Base-by-base conservation (phyloP, 2,113 vertebrate species). In the Rhegmatorhina hoffmannsi region DNA sequence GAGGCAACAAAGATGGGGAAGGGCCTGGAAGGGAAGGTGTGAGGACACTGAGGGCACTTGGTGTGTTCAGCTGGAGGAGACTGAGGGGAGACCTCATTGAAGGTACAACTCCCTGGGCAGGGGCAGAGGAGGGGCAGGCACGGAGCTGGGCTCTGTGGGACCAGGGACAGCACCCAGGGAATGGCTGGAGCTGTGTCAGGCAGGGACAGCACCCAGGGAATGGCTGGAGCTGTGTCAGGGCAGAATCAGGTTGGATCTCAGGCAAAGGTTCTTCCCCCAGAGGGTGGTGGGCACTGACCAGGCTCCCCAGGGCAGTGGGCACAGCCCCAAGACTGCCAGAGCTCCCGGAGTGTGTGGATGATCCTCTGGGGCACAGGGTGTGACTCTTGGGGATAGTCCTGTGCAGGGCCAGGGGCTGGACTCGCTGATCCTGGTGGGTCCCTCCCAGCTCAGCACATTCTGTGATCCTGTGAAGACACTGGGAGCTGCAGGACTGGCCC, bases 401-500 rank as follows among this genome's bases (percentile, higher is more conserved):
- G 59, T 28, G 59, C 25, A 38, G 36, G 36, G 36, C 11, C 7
- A 2, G 3, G 36, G 17, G 26, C 20, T 40, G 60, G 60, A 63
- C 36, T 40, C 0, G 17, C 9, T 28, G 25, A 2, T 63, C 17
- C 17, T 4, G 40, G 36, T 19, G 36, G 11, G 36, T 40, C 36
- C 15, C 20, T 53, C 13, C 40, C 69, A 72, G 5, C 69, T 52
- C 14, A 53, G 21, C 28, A 10, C 34, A 31, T 15, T 8, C 34
- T 33, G 28, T 16, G 68, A 40, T 17, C 31, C 50, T 53, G 36
- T 63, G 36, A 62, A 40, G 1, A 33, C 31, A 4, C 10, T 0
- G 0, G 50, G 70, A 56, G 43, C 46, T 4, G 3, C 84, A 28
- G 0, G 0, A 14, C 19, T 5, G 9, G 31, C 4, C 5, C 44